These are phyloP conservation scores for Epirrhoe alternata DNA, from an alignment of 2,888 invertebrate species.

Conservation along the genomic window DNA sequence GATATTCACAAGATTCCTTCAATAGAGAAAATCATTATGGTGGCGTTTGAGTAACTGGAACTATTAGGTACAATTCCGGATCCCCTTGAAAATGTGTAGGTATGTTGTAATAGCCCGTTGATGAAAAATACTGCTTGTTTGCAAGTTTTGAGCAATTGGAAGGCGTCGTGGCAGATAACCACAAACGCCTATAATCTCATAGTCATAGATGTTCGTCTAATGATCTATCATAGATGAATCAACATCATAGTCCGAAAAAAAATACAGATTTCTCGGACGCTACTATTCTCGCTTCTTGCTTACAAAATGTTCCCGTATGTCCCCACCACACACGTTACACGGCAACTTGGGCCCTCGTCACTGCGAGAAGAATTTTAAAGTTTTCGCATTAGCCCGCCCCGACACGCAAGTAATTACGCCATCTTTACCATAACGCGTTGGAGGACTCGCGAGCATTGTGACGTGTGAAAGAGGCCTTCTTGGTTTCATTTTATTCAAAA, in stretches of 20 bases:
- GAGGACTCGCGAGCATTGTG: constrained; percentile 32
- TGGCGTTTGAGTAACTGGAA: background rate
- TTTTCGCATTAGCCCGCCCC: constrained; percentile 71
- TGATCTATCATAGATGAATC: too few species aligned
- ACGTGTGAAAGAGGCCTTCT: background rate
- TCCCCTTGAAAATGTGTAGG: too few species aligned
- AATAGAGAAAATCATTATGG: background rate
- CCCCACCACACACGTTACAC: constrained; percentile 59
- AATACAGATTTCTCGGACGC: background rate
- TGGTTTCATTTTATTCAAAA: background rate
- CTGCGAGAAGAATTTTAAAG: constrained; percentile 67
- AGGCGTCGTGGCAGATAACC: too few species aligned
- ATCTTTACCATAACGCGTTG: constrained; percentile 34
- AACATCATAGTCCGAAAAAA: too few species aligned
- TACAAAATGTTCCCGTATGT: constrained; percentile 47
- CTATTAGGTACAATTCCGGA: too few species aligned
- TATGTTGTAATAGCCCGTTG: too few species aligned
- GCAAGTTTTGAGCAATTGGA: too few species aligned
- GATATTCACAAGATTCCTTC: background rate
- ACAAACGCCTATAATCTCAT: too few species aligned
- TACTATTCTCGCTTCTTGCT: background rate
- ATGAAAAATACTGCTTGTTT: too few species aligned
- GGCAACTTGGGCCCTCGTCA: constrained; percentile 70
- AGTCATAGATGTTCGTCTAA: too few species aligned
- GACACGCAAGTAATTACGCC: constrained; percentile 53